A percentile compares a stretch with the other conserved stretches of the same genome.
Conservation (phyloP, 2,113 vertebrate genomes). For the Albula glossodonta region DNA sequence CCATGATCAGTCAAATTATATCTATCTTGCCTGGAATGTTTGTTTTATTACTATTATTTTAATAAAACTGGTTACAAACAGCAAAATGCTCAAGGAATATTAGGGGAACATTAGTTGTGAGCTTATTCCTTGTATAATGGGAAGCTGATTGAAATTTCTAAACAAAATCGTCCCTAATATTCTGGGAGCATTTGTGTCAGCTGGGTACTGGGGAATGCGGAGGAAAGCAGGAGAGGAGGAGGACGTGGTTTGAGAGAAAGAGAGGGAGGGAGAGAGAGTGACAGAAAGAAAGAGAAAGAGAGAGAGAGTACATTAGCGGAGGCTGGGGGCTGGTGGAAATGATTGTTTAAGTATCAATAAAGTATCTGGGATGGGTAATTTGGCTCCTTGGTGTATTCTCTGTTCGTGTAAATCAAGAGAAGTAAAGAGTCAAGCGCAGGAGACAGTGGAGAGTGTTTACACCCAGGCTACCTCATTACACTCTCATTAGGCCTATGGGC, state of each 20-base stretch:
- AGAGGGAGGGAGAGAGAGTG: too few species aligned
- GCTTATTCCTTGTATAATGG: too few species aligned
- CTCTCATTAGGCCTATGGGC: background rate
- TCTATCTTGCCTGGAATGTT: too few species aligned
- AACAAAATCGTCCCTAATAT: too few species aligned
- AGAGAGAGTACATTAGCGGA: slow-evolving; percentile 39
- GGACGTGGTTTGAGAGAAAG: background rate
- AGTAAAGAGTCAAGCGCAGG: slow-evolving; percentile 32
- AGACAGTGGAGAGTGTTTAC: slow-evolving; percentile 4
- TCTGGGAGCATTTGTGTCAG: too few species aligned
- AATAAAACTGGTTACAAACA: too few species aligned
- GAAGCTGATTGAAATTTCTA: too few species aligned
- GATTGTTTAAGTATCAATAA: slow-evolving; percentile 62
- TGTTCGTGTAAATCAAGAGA: slow-evolving; percentile 51
- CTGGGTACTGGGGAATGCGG: background rate
- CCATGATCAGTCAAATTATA: too few species aligned
- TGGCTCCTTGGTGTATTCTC: slow-evolving; percentile 39
- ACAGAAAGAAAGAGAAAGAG: background rate
- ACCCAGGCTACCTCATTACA: background rate
- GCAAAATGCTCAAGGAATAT: too few species aligned
- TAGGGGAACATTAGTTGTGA: too few species aligned
- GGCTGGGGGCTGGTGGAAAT: slow-evolving; percentile 49
- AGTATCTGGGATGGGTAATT: slow-evolving; percentile 54
- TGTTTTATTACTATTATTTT: too few species aligned
- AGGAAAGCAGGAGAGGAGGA: background rate